These are phyloP conservation scores for Acleris laterana DNA, from an alignment of 2,888 invertebrate species.

Conservation along the genomic window DNA sequence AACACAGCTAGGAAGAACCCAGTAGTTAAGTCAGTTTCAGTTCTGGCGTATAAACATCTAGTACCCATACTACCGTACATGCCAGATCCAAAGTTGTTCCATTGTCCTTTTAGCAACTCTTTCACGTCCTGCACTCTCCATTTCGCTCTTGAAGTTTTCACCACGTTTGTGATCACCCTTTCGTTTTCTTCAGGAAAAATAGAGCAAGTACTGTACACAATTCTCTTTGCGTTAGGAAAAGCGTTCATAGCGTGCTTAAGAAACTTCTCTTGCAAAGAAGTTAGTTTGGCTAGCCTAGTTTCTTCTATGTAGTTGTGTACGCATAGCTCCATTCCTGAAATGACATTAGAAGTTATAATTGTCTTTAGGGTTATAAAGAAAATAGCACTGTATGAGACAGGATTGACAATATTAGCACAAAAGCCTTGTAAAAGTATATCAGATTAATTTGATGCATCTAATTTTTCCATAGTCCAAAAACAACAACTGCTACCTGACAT, in stretches of 20 bases:
- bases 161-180: conserved; percentile 90
- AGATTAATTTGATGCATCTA: too few relatives aligned
- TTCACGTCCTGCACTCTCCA: conserved; percentile 87
- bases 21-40: conserved; percentile 91
- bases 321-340: conserved; percentile 71
- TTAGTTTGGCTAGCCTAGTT: conserved; percentile 86
- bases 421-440: too few relatives aligned
- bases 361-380: neutral
- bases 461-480: too few relatives aligned
- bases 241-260: conserved; percentile 92
- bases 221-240: conserved; percentile 92
- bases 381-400: too few relatives aligned
- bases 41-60: conserved; percentile 91
- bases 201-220: conserved; percentile 99
- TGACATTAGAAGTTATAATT: conserved; percentile 1
- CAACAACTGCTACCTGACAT: too few relatives aligned
- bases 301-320: conserved; percentile 76
- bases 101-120: conserved; percentile 85
- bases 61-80: conserved; percentile 87
- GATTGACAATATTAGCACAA: too few relatives aligned
- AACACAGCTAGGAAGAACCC: conserved; percentile 98
- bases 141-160: conserved; percentile 79
- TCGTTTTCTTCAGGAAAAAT: conserved; percentile 96
- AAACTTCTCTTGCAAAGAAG: conserved; percentile 92
- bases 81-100: conserved; percentile 88